Percentiles rank a stretch among this genome's conserved stretches.
phyloP scores from a whole-genome alignment of 2,113 vertebrate genomes.

The Narcine bancroftii region DNA sequence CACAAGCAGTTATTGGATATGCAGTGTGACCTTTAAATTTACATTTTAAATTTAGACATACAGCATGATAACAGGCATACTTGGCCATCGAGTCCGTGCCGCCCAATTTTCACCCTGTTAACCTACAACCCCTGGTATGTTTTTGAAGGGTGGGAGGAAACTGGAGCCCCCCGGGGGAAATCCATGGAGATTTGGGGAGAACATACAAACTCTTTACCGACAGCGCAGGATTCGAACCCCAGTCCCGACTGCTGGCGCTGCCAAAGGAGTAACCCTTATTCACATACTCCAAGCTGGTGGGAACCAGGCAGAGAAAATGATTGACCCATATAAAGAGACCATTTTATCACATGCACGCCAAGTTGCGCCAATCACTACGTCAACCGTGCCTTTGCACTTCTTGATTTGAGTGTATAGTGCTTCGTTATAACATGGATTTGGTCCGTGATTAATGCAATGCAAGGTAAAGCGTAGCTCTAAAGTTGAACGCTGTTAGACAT shows the following conservation, averaged over 20 bases:
- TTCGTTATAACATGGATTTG: background rate
- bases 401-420: background rate
- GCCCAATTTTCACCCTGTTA: too few species aligned
- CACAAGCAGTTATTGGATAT: background rate
- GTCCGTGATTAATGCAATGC: background rate
- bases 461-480: background rate
- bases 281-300: too few species aligned
- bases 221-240: background rate
- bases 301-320: background rate
- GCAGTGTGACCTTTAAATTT: background rate
- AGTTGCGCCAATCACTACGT: too few species aligned
- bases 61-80: too few species aligned
- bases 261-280: too few species aligned
- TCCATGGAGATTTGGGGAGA: too few species aligned
- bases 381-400: background rate
- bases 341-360: background rate
- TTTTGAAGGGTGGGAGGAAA: too few species aligned
- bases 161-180: too few species aligned
- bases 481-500: background rate
- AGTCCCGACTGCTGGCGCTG: too few species aligned
- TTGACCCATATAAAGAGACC: background rate
- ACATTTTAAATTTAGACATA: too few species aligned
- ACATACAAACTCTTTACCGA: background rate
- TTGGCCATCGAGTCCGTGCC: too few species aligned
- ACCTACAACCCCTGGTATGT: too few species aligned